Base-by-base conservation (phyloP, 2,113 vertebrate species). In the Gymnocephalus cernua region DNA sequence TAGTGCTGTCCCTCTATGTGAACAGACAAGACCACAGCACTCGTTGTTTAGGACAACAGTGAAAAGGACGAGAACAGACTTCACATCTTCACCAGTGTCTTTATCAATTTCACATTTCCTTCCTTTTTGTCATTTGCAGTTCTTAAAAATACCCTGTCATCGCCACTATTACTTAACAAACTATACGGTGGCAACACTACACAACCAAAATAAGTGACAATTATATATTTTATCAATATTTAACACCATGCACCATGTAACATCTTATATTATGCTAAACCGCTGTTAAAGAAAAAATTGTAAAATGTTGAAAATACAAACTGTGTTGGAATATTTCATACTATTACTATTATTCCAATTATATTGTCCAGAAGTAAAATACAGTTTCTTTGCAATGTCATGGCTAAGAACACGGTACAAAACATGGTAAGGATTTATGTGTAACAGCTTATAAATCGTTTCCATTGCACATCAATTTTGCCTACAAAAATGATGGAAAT, bases 1-100 rank as follows among this genome's bases (percentile, higher is more conserved):
- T 84, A 83, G 27, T 35, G 32, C 56, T n/a, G 58, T 77, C 74
- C 41, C 54, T 71, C 41, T 61, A 5, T 50, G 6, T 65, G 56
- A 74, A 54, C 1, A 61, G 62, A 80, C 11, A 41, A 57, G 66
- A 84, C 66, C 56, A 47, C 50, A 50, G 61, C 21, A 21, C 48
- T 65, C n/a, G 23, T 3, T 78, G 58, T 62, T 62, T 19, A 16
- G 41, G 41, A 25, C 14, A 68, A 35, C 15, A 27, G n/a, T 10
- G 48, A 29, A 13, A 57, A n/a, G 23, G 19, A 68, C 6, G 6
- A 13, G 11, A 64, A 41, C n/a, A 41, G 29, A 72, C n/a, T 23
- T 58, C 15, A 35, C 44, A 61, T 19, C 14, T 44, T 58, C 61
- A 27, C 15, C 6, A 0, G 10, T 16, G 65, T 21, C 25, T n/a